phyloP scores from a whole-genome alignment of 2,888 invertebrate species.

The Brachyptera risi region DNA sequence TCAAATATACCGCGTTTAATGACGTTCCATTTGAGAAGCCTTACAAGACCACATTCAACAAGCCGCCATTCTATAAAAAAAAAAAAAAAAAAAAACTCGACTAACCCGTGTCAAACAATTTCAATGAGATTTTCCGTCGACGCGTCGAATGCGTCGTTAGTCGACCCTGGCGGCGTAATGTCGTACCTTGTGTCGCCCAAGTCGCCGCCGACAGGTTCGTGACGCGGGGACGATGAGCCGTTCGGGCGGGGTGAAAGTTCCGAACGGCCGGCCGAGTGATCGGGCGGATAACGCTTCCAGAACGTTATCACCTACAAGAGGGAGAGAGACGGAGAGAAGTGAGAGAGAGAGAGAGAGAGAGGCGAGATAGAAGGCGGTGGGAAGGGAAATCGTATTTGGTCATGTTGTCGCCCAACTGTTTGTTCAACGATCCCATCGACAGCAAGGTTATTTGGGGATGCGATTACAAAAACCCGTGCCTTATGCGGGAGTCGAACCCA shows the following conservation, averaged over 20 bases:
- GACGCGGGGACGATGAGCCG: background rate
- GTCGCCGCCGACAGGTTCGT: too few relatives aligned
- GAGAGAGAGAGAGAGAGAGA: background rate
- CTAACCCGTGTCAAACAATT: background rate
- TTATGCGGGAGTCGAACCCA: too few relatives aligned
- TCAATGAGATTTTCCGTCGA: conserved; percentile 11
- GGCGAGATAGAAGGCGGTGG: background rate
- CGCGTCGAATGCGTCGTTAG: background rate
- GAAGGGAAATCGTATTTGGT: too few relatives aligned
- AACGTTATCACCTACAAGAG: conserved; percentile 15
- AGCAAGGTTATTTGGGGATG: too few relatives aligned
- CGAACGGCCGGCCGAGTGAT: background rate
- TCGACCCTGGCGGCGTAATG: background rate
- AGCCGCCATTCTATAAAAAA: too few relatives aligned
- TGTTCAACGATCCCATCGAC: too few relatives aligned
- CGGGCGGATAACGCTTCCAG: conserved; percentile 7
- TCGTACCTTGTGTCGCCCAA: conserved; percentile 12
- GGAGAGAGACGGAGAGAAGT: background rate
- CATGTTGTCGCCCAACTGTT: too few relatives aligned
- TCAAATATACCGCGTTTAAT: too few relatives aligned
- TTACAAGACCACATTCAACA: too few relatives aligned
- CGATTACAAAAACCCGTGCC: too few relatives aligned
- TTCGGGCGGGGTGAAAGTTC: background rate
- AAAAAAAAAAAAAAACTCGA: background rate
- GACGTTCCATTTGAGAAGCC: too few relatives aligned